Conservation (phyloP, 1,140 invertebrate genomes). For the Calephelis virginiensis region DNA sequence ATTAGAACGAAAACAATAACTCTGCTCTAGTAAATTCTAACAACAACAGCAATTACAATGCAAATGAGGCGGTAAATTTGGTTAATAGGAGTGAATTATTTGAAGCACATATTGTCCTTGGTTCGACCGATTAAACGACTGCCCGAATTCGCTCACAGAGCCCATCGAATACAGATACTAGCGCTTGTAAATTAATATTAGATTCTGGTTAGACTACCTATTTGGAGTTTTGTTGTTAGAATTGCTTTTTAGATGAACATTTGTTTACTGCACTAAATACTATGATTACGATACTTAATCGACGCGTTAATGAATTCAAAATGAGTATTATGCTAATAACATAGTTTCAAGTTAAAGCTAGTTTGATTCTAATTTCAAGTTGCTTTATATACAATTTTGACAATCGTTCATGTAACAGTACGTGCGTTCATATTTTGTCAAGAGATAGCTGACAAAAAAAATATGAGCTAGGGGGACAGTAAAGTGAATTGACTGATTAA, state of each 20-base stretch:
- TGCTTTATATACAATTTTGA: too few relatives aligned
- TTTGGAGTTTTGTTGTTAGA: not conserved
- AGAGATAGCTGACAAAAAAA: too few relatives aligned
- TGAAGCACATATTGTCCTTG: constrained; percentile 12
- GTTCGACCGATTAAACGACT: not conserved
- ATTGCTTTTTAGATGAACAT: not conserved
- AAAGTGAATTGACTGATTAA: too few relatives aligned
- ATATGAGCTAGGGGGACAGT: too few relatives aligned
- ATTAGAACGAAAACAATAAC: constrained; percentile 9
- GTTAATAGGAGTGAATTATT: constrained; percentile 15
- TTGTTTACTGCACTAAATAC: not conserved
- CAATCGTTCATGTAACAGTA: too few relatives aligned
- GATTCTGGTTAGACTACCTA: not conserved
- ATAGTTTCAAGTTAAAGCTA: too few relatives aligned
- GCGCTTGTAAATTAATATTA: not conserved
- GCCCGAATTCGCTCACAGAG: not conserved
- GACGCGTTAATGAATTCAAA: too few relatives aligned
- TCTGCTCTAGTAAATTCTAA: constrained; percentile 13
- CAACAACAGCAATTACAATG: constrained; percentile 12
- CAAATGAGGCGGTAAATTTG: constrained; percentile 16
- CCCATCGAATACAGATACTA: constrained; percentile 4
- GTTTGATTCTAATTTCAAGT: too few relatives aligned
- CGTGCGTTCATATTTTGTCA: too few relatives aligned
- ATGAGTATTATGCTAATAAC: too few relatives aligned
- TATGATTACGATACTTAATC: not conserved